Percentiles rank a stretch among this genome's conserved stretches.
These are phyloP conservation scores for Marmota monax DNA, from an alignment of 2,113 vertebrate species.

Conservation along the genomic window DNA sequence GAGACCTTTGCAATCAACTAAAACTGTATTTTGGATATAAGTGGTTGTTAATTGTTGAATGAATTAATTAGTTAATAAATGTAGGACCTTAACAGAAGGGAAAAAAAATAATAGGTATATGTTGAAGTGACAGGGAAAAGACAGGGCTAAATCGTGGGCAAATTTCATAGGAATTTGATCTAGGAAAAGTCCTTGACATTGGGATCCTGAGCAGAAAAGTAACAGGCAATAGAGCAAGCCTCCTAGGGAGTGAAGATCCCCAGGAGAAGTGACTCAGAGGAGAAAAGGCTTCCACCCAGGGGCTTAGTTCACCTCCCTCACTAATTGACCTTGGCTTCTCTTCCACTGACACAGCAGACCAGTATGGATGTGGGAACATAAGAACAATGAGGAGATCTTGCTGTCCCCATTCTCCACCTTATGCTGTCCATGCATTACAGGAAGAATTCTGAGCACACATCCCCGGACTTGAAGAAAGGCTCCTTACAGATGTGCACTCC, in stretches of 20 bases:
- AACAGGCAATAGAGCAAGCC: background rate
- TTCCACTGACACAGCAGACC: conserved; percentile 4
- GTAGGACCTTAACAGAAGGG: background rate
- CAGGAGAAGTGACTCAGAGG: background rate
- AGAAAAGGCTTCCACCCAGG: background rate
- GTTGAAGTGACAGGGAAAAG: background rate
- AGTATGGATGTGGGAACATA: background rate
- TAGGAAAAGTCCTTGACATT: background rate
- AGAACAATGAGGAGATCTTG: background rate
- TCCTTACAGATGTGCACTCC: conserved; percentile 43
- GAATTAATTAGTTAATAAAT: background rate
- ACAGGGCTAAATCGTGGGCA: background rate
- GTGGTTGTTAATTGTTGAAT: background rate
- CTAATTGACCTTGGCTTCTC: background rate
- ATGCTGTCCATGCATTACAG: background rate
- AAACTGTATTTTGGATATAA: background rate
- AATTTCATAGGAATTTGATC: background rate
- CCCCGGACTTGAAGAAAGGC: background rate
- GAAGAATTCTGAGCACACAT: background rate
- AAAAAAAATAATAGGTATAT: background rate
- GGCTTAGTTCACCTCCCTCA: background rate
- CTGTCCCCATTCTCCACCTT: background rate
- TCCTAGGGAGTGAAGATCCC: background rate
- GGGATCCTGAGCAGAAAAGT: background rate
- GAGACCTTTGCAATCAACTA: background rate